A percentile compares a stretch with the other conserved stretches of the same genome.
Conservation (phyloP, 2,797 vertebrate genomes). For the Sebastes cheni region DNA sequence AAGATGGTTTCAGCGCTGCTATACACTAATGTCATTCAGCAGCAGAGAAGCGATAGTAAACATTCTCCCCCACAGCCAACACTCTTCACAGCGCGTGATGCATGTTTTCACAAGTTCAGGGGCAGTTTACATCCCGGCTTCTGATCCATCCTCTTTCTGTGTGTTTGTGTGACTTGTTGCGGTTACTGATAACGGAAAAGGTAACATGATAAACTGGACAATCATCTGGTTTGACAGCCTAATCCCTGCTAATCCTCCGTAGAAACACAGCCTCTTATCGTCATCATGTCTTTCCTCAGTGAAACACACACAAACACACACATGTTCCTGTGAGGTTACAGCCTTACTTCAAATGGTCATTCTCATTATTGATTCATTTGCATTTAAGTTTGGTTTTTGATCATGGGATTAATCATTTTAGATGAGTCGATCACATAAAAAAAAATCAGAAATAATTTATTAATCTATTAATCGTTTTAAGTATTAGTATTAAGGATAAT, state of each 20-base stretch:
- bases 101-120: not conserved
- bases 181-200: constrained; percentile 53
- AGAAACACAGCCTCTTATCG: constrained; percentile 67
- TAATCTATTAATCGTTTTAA: not conserved
- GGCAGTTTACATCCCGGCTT: not conserved
- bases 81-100: not conserved
- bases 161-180: constrained; percentile 9
- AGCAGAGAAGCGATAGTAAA: not conserved
- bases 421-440: not conserved
- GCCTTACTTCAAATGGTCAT: not conserved
- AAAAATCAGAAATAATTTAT: accelerated
- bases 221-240: constrained; percentile 59
- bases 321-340: not conserved
- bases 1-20: not conserved
- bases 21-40: not conserved
- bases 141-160: not conserved
- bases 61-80: not conserved
- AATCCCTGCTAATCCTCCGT: constrained; percentile 71
- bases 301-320: constrained; percentile 20
- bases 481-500: not conserved
- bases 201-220: constrained; percentile 65
- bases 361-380: not conserved
- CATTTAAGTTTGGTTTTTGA: not conserved
- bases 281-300: not conserved
- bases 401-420: not conserved